phyloP scores from a whole-genome alignment of 2,113 vertebrate species.

The Nerophis lumbriciformis region DNA sequence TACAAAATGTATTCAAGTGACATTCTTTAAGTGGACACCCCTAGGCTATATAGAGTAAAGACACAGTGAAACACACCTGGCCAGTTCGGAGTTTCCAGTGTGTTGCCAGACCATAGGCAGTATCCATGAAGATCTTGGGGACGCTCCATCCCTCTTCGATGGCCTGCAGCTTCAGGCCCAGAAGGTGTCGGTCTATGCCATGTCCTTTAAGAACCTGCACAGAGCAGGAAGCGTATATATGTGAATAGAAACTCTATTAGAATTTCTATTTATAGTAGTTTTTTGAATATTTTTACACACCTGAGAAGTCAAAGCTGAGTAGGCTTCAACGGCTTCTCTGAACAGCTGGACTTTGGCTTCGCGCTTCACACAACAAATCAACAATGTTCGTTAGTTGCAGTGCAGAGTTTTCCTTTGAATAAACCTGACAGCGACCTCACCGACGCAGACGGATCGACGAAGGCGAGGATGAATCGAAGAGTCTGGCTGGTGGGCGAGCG shows the following conservation, averaged over 20 bases:
- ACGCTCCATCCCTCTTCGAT: slow-evolving; percentile 77
- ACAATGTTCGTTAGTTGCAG: too few relatives aligned
- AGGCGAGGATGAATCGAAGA: slow-evolving; percentile 68
- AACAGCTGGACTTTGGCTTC: slow-evolving; percentile 72
- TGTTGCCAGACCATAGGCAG: slow-evolving; percentile 77
- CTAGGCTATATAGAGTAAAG: too few relatives aligned
- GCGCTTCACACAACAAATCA: slow-evolving; percentile 49
- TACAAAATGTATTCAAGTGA: too few relatives aligned
- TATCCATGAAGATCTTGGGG: slow-evolving; percentile 81
- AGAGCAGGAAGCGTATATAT: background rate
- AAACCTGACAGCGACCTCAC: slow-evolving; percentile 47
- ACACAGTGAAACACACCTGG: slow-evolving; percentile 54
- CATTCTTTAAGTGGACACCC: too few relatives aligned
- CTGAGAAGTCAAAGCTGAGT: slow-evolving; percentile 68
- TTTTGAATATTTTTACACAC: slow-evolving; percentile 35
- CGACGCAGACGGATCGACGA: slow-evolving; percentile 56
- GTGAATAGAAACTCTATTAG: background rate
- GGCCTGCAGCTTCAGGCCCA: slow-evolving; percentile 79
- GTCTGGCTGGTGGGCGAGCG: slow-evolving; percentile 74
- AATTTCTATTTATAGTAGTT: too few relatives aligned
- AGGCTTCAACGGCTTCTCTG: slow-evolving; percentile 66
- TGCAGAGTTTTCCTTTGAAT: background rate
- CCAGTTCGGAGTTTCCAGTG: slow-evolving; percentile 80
- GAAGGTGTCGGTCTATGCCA: slow-evolving; percentile 75
- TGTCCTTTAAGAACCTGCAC: slow-evolving; percentile 71